phyloP scores from a whole-genome alignment of 2,113 vertebrate species.

The Leptobrachium leishanense region DNA sequence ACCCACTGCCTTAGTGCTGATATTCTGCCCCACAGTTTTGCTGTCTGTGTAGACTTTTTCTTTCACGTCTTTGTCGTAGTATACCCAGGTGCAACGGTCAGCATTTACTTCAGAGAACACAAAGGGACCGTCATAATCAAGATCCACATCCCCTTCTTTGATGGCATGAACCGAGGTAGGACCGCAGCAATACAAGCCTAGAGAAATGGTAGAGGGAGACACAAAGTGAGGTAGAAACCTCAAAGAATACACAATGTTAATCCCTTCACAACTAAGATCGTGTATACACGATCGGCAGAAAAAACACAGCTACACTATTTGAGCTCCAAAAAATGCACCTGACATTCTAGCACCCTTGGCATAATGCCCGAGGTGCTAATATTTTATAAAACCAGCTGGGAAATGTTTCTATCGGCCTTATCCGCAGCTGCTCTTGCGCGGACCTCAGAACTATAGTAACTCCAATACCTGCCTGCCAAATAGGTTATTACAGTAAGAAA shows the following conservation, averaged over 20 bases:
- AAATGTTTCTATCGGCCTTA: no score
- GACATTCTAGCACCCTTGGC: no score
- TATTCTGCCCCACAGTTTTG: conserved; percentile 52
- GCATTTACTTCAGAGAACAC: conserved; percentile 67
- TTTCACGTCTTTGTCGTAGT: conserved; percentile 51
- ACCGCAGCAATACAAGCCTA: conserved; percentile 64
- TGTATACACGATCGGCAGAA: no score
- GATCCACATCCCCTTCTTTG: conserved; percentile 59
- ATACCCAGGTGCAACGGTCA: conserved; percentile 70
- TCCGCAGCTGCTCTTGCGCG: no score
- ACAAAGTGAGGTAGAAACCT: neutral
- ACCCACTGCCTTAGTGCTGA: conserved; percentile 65
- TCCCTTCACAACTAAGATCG: neutral
- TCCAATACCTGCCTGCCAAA: no score
- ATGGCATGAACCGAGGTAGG: conserved; percentile 62
- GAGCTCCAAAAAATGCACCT: no score
- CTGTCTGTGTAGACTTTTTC: conserved; percentile 57
- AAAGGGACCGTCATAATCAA: conserved; percentile 60
- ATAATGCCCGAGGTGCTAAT: no score
- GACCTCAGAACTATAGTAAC: no score
- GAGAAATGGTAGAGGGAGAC: neutral
- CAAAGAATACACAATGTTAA: neutral
- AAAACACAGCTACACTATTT: no score
- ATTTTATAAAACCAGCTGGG: no score
- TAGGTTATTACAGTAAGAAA: no score